A percentile compares a stretch with the other conserved stretches of the same genome.
phyloP scores from a whole-genome alignment of 1,140 invertebrate species.

The Charaxes varanes region DNA sequence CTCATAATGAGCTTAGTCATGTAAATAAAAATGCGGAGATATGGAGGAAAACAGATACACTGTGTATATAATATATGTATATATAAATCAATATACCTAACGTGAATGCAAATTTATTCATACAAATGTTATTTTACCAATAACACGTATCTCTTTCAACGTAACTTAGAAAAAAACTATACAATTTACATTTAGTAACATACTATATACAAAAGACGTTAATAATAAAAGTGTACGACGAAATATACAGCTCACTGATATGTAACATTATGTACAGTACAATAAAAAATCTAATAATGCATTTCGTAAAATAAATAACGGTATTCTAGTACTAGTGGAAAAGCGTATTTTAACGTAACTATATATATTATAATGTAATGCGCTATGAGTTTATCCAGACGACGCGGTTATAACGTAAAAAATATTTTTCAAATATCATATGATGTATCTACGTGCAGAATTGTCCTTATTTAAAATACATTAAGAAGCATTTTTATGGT shows the following conservation, averaged over 20 bases:
- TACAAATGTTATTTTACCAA: conserved; percentile 1
- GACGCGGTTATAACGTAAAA: no score
- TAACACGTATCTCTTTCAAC: conserved; percentile 5
- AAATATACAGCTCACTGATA: conserved; percentile 53
- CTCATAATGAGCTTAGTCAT: no score
- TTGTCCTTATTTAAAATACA: no score
- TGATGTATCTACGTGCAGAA: no score
- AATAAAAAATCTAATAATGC: conserved; percentile 14
- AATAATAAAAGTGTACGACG: conserved; percentile 17
- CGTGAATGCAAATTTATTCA: no score
- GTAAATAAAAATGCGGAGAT: no score
- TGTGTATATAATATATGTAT: neutral
- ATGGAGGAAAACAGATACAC: no score
- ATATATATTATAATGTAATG: neutral
- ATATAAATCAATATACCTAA: no score
- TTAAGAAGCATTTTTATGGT: no score
- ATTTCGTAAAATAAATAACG: conserved; percentile 27
- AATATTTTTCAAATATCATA: no score
- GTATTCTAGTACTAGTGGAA: conserved; percentile 14
- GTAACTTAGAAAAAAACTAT: conserved; percentile 29
- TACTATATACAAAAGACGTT: conserved; percentile 18
- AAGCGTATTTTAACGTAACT: conserved; percentile 9
- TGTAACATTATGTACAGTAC: conserved; percentile 57
- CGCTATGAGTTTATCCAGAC: no score
- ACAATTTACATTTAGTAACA: conserved; percentile 17